Evolutionary conservation across 2,113 vertebrate genomes (phyloP).

Genomic region (Anoplopoma fimbria): DNA sequence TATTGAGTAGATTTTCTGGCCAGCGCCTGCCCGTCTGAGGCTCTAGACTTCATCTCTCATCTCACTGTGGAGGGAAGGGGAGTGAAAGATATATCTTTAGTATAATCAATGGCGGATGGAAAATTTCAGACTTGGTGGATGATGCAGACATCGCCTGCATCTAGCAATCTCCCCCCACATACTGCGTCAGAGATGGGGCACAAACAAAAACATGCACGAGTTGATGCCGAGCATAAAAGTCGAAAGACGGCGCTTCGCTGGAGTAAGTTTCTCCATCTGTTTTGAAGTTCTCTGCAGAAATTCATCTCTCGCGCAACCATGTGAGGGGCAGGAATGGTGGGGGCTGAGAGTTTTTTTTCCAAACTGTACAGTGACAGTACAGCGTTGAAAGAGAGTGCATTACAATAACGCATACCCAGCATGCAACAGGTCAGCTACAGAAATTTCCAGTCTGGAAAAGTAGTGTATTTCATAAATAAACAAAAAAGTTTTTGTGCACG

Average conservation of each 20-base stretch:
- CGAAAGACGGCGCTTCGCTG: background rate
- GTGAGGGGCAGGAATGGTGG: background rate
- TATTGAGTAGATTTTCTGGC: background rate
- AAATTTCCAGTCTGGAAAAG: background rate
- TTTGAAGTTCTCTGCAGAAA: conserved; percentile 23
- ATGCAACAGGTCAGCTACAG: background rate
- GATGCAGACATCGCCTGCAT: background rate
- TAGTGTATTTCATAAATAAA: background rate
- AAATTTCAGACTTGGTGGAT: background rate
- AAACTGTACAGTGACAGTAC: background rate
- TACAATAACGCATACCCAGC: background rate
- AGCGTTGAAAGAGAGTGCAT: conserved; percentile 35
- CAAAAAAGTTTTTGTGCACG: background rate
- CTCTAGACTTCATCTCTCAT: background rate
- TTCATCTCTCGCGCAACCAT: background rate
- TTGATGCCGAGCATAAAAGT: background rate
- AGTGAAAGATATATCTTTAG: background rate
- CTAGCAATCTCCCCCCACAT: background rate
- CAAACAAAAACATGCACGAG: conserved; percentile 4
- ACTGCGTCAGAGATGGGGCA: background rate
- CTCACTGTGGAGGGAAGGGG: background rate
- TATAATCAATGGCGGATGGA: no score
- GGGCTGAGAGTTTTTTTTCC: background rate
- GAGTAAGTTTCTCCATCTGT: conserved; percentile 8
- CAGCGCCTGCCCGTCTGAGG: background rate